Evolutionary conservation across 2,797 vertebrate species (phyloP), one percentile per base, ranked within the genome.

Genomic region (Gouania willdenowi): DNA sequence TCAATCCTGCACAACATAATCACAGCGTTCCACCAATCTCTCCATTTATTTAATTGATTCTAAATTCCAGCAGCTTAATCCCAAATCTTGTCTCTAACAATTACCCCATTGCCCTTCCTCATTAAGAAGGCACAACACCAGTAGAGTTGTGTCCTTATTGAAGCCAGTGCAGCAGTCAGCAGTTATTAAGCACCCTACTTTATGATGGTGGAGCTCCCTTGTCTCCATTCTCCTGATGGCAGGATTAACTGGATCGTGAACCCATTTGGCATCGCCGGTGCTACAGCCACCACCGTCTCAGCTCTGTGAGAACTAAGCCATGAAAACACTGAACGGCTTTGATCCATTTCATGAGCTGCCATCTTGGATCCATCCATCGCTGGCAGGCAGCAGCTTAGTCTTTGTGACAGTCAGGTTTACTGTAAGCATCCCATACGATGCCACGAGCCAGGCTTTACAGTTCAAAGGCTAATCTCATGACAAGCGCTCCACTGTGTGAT

Each of bases 21-120:
- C 41, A 37, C 50, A 58, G 47, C 57, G 41, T 33, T 39, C 30
- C 48, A 5, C 5, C 17, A 46, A 47, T 63, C 47, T 35, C 46
- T 61, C 48, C 71, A 71, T 82, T 78, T 74, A 60, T 71, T 70
- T 66, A 72, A 81, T 69, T 77, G 71, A 66, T 75, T 74, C 55
- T 57, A 60, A 56, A 70, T 74, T 78, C 33, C 48, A 63, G 64
- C 43, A 62, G 71, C 57, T 69, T 82, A 83, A 53, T 70, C 53
- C 49, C n/a, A 38, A 66, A 59, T 63, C 40, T 24, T 37, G 32
- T 74, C 53, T 42, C 27, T 30, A 48, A 48, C 60, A 72, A 69
- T 72, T 63, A 71, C 31, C 29, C 65, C 36, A 64, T 69, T 60
- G 73, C 51, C 66, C 58, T 37, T 27, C 17, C 17, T 35, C 13